A percentile compares a stretch with the other conserved stretches of the same genome.
Conservation (phyloP, 2,888 invertebrate species). For the Microctonus aethiopoides region DNA sequence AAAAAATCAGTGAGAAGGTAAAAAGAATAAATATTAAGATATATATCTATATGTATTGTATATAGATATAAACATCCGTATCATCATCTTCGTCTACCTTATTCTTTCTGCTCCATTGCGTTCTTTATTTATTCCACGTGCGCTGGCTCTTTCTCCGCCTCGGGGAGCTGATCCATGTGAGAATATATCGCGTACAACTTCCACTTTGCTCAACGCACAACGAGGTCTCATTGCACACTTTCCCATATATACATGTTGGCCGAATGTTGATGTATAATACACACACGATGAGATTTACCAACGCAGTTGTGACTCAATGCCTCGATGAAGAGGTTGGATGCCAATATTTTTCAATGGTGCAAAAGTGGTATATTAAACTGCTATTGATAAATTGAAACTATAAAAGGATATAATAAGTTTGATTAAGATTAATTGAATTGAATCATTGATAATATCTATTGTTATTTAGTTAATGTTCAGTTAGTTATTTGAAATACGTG, state of each 20-base stretch:
- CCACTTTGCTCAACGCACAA: slow-evolving; percentile 25
- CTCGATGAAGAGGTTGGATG: slow-evolving; percentile 10
- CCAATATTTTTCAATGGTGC: background rate
- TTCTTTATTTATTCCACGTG: slow-evolving; percentile 6
- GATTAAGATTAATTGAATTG: too few relatives aligned
- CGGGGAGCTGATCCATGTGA: slow-evolving; percentile 17
- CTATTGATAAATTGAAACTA: too few relatives aligned
- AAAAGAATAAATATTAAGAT: too few relatives aligned
- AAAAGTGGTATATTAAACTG: background rate
- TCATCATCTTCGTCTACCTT: background rate
- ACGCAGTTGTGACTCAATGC: slow-evolving; percentile 25
- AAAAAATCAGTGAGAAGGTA: slow-evolving; percentile 23
- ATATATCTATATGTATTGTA: slow-evolving; percentile 36
- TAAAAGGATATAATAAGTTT: too few relatives aligned
- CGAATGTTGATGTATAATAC: slow-evolving; percentile 1
- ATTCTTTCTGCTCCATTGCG: background rate
- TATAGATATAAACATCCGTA: background rate
- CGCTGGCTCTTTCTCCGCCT: background rate
- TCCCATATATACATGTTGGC: slow-evolving; percentile 18
- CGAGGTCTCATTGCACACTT: slow-evolving; percentile 24
- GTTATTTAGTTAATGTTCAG: too few relatives aligned
- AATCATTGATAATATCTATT: background rate
- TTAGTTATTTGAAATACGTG: background rate
- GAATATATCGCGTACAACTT: slow-evolving; percentile 23
- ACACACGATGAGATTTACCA: background rate